Percentiles rank a stretch among this genome's conserved stretches.
These are phyloP conservation scores for Trichomycterus rosablanca DNA, from an alignment of 2,113 vertebrate species.

Conservation along the genomic window DNA sequence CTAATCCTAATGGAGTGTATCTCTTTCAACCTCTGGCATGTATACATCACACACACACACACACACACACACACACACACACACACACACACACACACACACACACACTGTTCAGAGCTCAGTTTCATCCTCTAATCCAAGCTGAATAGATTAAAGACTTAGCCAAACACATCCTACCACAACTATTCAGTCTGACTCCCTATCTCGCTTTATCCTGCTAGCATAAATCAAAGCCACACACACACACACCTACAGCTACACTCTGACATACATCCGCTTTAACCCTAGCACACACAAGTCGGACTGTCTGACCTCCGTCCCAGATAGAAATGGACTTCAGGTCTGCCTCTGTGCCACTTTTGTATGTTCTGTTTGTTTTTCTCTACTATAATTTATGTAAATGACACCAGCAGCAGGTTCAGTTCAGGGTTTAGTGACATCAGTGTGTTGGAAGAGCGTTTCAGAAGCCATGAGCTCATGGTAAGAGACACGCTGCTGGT, in stretches of 20 bases:
- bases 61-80: conserved; percentile 1
- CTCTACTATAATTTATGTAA: too few relatives aligned
- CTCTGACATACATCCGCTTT: not conserved
- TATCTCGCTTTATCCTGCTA: not conserved
- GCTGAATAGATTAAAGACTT: conserved; percentile 18
- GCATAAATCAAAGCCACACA: not conserved
- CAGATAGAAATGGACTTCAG: too few relatives aligned
- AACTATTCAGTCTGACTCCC: not conserved
- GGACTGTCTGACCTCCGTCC: too few relatives aligned
- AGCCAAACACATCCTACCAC: conserved; percentile 10
- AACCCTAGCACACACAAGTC: too few relatives aligned
- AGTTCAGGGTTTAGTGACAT: too few relatives aligned
- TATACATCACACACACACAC: not conserved
- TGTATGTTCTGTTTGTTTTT: too few relatives aligned
- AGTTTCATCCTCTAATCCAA: conserved; percentile 3
- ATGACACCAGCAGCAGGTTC: too few relatives aligned
- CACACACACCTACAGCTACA: conserved; percentile 1
- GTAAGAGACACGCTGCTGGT: too few relatives aligned
- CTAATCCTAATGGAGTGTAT: not conserved
- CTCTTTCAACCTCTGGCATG: not conserved
- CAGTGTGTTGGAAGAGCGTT: too few relatives aligned
- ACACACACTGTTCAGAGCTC: not conserved
- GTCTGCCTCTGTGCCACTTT: too few relatives aligned
- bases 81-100: not conserved
- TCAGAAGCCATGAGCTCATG: too few relatives aligned